Percentiles rank a stretch among this genome's conserved stretches.
phyloP scores from a whole-genome alignment of 1,140 invertebrate genomes.

The Drosophila tsacasi region DNA sequence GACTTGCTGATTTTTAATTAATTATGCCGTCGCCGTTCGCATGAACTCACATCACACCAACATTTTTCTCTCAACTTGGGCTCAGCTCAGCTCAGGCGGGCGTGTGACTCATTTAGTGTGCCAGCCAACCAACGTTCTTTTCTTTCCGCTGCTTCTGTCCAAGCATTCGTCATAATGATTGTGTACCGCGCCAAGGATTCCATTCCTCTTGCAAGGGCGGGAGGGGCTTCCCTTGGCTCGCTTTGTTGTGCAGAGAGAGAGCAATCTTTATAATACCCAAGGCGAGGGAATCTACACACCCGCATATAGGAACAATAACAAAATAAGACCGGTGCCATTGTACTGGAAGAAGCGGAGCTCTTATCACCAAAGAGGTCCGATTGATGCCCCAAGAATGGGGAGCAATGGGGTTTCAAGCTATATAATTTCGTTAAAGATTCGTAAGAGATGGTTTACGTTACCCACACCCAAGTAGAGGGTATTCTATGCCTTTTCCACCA shows the following conservation, averaged over 20 bases:
- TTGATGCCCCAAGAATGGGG: neutral
- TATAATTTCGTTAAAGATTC: neutral
- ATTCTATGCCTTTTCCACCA: too few species aligned
- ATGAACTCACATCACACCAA: constrained; percentile 26
- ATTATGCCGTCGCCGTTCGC: constrained; percentile 64
- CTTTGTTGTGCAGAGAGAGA: constrained; percentile 8
- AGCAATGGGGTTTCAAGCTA: neutral
- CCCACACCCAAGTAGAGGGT: neutral
- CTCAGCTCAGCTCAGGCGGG: constrained; percentile 10
- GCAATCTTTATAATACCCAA: constrained; percentile 22
- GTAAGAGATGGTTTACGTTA: neutral
- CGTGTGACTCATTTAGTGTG: constrained; percentile 60
- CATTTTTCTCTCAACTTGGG: constrained; percentile 32
- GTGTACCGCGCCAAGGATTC: constrained; percentile 24
- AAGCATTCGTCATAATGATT: constrained; percentile 63
- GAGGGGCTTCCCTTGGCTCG: constrained; percentile 14
- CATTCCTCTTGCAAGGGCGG: constrained; percentile 19
- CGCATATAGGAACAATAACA: constrained; percentile 20
- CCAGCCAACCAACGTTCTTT: constrained; percentile 37
- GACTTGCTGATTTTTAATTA: constrained; percentile 61
- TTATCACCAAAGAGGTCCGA: constrained; percentile 10
- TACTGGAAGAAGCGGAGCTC: constrained; percentile 22
- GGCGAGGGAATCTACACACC: constrained; percentile 21
- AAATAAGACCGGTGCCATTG: constrained; percentile 9
- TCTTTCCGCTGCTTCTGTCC: constrained; percentile 22